Percentiles rank a stretch among this genome's conserved stretches.
Evolutionary conservation across 2,113 vertebrate genomes (phyloP).

Genomic region (Pseudois nayaur): DNA sequence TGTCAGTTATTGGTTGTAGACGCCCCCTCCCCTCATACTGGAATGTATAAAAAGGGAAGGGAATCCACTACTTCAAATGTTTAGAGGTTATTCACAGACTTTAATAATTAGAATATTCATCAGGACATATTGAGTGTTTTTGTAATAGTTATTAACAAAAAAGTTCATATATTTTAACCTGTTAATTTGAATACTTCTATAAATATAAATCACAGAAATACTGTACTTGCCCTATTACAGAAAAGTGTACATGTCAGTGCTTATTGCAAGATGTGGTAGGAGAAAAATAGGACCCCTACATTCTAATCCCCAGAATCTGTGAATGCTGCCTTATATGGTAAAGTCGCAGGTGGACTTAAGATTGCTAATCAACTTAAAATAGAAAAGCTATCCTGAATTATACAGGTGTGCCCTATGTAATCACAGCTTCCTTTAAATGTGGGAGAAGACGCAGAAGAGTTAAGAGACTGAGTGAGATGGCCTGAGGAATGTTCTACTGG

Average conservation of each 20-base stretch:
- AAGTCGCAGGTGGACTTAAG: not conserved
- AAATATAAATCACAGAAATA: not conserved
- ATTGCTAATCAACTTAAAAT: not conserved
- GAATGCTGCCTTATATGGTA: not conserved
- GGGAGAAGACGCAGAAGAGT: not conserved
- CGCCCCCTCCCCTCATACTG: accelerated
- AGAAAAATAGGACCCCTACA: not conserved
- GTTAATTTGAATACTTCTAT: not conserved
- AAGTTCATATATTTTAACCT: not conserved
- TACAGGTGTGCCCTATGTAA: not conserved
- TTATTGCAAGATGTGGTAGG: not conserved
- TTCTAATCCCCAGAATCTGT: not conserved
- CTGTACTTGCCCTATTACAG: not conserved
- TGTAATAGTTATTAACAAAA: not conserved
- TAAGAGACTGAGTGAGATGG: not conserved
- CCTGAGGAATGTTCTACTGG: not conserved
- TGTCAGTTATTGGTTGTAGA: not conserved
- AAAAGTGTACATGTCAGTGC: not conserved
- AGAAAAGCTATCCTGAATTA: not conserved
- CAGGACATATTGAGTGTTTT: not conserved
- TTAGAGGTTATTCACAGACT: not conserved
- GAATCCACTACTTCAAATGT: not conserved
- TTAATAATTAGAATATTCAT: not conserved
- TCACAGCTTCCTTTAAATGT: not conserved
- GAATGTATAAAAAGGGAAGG: not conserved